These are phyloP conservation scores for Anabacerthia variegaticeps DNA, from an alignment of 2,797 vertebrate genomes.

Conservation along the genomic window DNA sequence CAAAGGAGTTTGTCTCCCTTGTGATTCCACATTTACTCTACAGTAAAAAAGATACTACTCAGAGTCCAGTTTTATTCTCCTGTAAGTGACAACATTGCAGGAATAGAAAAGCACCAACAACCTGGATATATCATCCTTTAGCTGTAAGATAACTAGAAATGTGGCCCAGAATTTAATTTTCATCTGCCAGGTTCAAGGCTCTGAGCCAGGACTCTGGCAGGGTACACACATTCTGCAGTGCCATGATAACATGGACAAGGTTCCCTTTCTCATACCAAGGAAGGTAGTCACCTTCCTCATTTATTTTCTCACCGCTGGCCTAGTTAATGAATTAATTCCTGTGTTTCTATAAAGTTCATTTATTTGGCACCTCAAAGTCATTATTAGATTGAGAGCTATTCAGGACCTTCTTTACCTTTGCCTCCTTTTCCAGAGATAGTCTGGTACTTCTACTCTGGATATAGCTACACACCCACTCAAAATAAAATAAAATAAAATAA, in stretches of 20 bases:
- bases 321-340: background rate
- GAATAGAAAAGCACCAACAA: background rate
- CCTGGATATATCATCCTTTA: background rate
- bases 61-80: background rate
- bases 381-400: background rate
- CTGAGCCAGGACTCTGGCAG: background rate
- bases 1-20: background rate
- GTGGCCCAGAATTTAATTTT: background rate
- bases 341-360: background rate
- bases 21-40: background rate
- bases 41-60: background rate
- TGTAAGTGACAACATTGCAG: background rate
- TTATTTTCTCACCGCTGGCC: background rate
- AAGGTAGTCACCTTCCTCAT: background rate
- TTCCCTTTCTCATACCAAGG: background rate
- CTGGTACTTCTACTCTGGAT: background rate
- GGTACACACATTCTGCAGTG: background rate
- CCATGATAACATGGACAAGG: background rate
- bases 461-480: background rate
- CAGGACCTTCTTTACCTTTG: background rate
- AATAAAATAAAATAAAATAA: background rate
- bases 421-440: background rate
- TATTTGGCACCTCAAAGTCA: background rate
- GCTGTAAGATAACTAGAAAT: background rate
- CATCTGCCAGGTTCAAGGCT: background rate